These are phyloP conservation scores for Aurelia sp. DNA, from an alignment of 30 jellyfish, hydroid and myxozoan genomes.

Conservation along the genomic window DNA sequence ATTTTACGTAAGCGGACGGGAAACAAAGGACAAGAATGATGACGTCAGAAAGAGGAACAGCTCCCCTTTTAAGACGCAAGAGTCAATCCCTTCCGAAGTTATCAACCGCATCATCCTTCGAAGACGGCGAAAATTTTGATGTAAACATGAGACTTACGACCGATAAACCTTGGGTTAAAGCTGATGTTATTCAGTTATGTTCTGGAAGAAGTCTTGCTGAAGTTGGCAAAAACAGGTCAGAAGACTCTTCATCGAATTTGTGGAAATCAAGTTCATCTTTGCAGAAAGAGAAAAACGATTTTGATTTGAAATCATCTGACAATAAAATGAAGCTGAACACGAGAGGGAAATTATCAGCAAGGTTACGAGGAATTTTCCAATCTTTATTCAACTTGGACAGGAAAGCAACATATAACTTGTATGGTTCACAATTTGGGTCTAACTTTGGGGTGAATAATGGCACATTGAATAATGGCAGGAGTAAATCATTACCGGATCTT, in stretches of 20 bases:
- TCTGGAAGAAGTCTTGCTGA: not conserved
- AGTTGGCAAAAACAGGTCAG: not conserved
- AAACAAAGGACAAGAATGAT: no score
- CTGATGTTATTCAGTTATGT: not conserved
- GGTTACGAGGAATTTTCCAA: slow-evolving; percentile 54
- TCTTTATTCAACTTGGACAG: slow-evolving; percentile 53
- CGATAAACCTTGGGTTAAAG: slow-evolving; percentile 3
- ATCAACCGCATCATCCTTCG: not conserved
- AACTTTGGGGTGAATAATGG: not conserved
- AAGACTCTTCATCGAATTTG: not conserved
- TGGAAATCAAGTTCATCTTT: not conserved
- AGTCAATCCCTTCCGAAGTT: slow-evolving; percentile 57
- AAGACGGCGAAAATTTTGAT: not conserved
- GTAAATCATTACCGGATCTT: slow-evolving; percentile 58
- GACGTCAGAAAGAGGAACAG: no score
- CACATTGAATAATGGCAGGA: not conserved
- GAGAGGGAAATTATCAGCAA: not conserved
- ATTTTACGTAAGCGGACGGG: no score
- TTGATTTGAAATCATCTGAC: not conserved
- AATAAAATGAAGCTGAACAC: not conserved
- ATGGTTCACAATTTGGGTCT: not conserved
- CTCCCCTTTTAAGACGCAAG: no score
- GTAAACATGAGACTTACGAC: not conserved
- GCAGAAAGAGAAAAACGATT: no score
- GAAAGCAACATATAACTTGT: not conserved